Evolutionary conservation across 1,140 invertebrate genomes (phyloP), one percentile per base, ranked within the genome.

Genomic region (Drosophila tropicalis): DNA sequence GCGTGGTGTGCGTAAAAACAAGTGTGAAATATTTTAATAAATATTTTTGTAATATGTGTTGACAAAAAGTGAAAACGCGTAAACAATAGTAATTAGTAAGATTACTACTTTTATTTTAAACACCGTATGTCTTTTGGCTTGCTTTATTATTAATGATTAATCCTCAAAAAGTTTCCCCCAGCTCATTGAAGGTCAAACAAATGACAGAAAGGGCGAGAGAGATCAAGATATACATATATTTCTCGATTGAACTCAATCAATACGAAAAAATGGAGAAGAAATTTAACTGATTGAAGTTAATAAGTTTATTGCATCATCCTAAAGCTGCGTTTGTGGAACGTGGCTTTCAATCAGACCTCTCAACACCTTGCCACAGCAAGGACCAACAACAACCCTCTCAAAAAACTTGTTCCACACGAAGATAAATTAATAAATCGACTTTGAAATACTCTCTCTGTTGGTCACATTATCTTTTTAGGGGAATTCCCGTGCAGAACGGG

Each of bases 21-120:
- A 71, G 75, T 86, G 82, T 81, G 71, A 86, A 87, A 83, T 71
- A 69, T 73, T 60, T 71, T 76, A 41, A 64, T 51, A 55, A 55
- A 55, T 64, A 57, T 60, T 39, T 60, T 39, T 32, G 34, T 36
- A 15, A 19, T 25, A 75, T 75, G 54, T 75, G 54, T 54, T 60
- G 44, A 32, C 63, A 67, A 73, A 29, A 76, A 70, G 76, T 76
- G 58, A 69, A 76, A 75, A 15, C 57, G 41, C 32, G 1, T 19
- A 25, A 32, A 62, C 44, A 62, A 36, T 67, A 15, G 12, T 54
- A 63, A n/a, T 22, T 12, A 13, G 12, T 9, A 57, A 32, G 5
- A 29, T 63, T 76, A 65, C 60, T 55, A 56, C 54, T 70, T 56
- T 41, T 34, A n/a, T 58, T 10, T 39, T 13, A 39, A 39, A 7